Percentiles rank a stretch among this genome's conserved stretches.
phyloP scores from a whole-genome alignment of 2,888 invertebrate genomes.

The Heliconius ethilla region DNA sequence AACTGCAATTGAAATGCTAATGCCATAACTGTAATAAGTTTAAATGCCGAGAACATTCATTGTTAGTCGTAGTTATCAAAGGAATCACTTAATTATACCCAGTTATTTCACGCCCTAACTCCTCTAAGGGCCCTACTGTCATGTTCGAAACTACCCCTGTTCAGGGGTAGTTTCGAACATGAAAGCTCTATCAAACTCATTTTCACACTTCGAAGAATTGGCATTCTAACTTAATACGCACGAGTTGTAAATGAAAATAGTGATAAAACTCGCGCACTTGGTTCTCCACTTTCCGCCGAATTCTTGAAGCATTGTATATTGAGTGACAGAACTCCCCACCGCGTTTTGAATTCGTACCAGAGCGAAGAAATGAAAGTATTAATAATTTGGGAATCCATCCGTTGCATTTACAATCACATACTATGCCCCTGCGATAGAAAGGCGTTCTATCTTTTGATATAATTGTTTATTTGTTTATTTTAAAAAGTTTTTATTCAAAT shows the following conservation, averaged over 20 bases:
- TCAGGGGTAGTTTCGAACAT: background rate
- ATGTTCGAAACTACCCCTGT: too few relatives aligned
- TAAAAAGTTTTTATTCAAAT: background rate
- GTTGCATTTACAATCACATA: too few relatives aligned
- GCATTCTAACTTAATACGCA: conserved; percentile 1
- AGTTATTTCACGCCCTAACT: conserved; percentile 8
- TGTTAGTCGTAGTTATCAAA: conserved; percentile 8
- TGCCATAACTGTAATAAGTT: conserved; percentile 5
- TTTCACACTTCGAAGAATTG: conserved; percentile 8
- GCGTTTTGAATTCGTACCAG: too few relatives aligned
- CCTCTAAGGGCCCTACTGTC: conserved; percentile 8
- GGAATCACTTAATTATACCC: conserved; percentile 20
- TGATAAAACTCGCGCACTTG: too few relatives aligned
- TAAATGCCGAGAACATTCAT: conserved; percentile 4
- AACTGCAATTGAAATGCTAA: background rate
- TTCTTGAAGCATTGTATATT: too few relatives aligned
- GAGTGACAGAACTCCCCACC: too few relatives aligned
- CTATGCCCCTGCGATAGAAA: too few relatives aligned
- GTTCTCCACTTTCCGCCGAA: too few relatives aligned
- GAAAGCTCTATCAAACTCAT: background rate
- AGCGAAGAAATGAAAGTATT: too few relatives aligned
- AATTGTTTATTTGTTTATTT: background rate
- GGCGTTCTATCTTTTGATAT: background rate
- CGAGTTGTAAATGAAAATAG: background rate
- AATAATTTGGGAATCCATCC: too few relatives aligned